These are phyloP conservation scores for Erebia palarica DNA, from an alignment of 2,888 invertebrate species.

Conservation along the genomic window DNA sequence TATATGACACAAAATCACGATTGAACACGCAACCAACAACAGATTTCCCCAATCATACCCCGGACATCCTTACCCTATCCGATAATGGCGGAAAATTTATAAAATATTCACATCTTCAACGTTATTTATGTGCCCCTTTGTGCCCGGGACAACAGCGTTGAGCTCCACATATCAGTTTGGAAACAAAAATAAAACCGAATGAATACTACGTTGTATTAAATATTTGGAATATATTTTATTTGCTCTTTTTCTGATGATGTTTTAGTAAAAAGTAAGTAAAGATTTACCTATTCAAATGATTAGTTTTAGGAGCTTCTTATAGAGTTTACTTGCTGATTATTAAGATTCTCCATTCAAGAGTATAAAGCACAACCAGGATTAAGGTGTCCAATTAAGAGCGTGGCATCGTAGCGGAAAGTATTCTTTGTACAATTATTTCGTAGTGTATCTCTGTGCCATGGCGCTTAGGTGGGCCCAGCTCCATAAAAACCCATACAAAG, in stretches of 20 bases:
- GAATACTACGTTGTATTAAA: conserved; percentile 25
- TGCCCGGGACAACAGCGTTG: conserved; percentile 58
- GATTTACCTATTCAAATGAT: not conserved
- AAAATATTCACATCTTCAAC: conserved; percentile 70
- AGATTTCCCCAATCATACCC: conserved; percentile 60
- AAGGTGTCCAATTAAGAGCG: too few species aligned
- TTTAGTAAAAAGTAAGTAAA: not conserved
- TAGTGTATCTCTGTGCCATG: too few species aligned
- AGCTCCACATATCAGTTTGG: conserved; percentile 29
- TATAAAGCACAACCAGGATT: too few species aligned
- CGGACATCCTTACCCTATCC: conserved; percentile 67
- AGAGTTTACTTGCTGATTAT: too few species aligned
- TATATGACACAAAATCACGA: conserved; percentile 35
- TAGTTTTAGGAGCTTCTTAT: not conserved
- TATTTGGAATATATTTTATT: conserved; percentile 4
- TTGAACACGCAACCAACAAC: conserved; percentile 44
- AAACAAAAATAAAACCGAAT: conserved; percentile 37
- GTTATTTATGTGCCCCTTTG: conserved; percentile 68
- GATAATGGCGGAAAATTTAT: conserved; percentile 69
- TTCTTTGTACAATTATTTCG: too few species aligned
- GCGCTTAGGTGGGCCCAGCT: too few species aligned
- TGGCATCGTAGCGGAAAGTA: too few species aligned
- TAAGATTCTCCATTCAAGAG: too few species aligned
- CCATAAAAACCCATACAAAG: too few species aligned
- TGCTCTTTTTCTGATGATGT: not conserved